Percentiles rank a stretch among this genome's conserved stretches.
These are phyloP conservation scores for Ataeniobius toweri DNA, from an alignment of 2,797 vertebrate species.

Conservation along the genomic window DNA sequence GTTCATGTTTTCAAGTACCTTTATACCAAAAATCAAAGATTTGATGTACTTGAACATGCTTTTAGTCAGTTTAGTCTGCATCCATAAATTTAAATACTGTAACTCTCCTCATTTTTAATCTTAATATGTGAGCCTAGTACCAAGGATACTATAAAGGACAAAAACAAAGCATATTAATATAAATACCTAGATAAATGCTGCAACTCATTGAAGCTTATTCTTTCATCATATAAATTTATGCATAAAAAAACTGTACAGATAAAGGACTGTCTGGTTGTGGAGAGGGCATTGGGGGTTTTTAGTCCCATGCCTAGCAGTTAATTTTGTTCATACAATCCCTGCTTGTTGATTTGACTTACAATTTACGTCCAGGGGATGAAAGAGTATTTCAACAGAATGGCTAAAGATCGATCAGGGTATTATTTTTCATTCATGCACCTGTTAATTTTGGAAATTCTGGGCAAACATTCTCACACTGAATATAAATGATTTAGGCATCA, in stretches of 20 bases:
- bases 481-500: conserved; percentile 58
- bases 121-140: neutral
- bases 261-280: neutral
- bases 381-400: neutral
- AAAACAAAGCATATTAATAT: neutral
- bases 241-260: neutral
- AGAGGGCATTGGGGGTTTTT: neutral
- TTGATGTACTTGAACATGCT: neutral
- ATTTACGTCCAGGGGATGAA: neutral
- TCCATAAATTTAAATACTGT: neutral
- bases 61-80: neutral
- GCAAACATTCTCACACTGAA: conserved; percentile 43
- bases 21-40: neutral
- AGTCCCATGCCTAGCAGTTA: conserved; percentile 39
- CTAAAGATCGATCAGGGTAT: neutral
- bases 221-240: neutral
- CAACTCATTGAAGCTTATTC: neutral
- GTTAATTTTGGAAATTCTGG: conserved; percentile 51
- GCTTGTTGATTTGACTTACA: conserved; percentile 46
- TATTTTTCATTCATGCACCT: neutral
- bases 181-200: neutral
- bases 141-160: neutral
- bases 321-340: conserved; percentile 47
- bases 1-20: neutral
- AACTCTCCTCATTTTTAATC: neutral